Base-by-base conservation (phyloP, 2,797 vertebrate genomes). In the Uromys caudimaculatus region DNA sequence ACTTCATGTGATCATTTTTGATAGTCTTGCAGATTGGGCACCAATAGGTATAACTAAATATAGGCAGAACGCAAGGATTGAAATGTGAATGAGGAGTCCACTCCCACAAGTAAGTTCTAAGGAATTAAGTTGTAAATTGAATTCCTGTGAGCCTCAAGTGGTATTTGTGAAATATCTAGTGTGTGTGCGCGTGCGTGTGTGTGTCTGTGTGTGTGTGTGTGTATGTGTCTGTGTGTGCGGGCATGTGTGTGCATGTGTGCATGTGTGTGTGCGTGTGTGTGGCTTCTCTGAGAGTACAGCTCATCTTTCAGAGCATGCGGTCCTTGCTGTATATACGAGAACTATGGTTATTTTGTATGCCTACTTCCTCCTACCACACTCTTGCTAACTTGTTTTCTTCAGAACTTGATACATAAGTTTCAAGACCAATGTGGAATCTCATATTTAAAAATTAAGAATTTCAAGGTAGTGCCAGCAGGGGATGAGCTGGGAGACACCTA, bases 121-220 rank as follows among this genome's bases (percentile, higher is more conserved):
- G 0, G 12, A 29, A 58, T 95, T 88, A 93, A 94, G 93, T 93
- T 56, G 81, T 41, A 96, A 92, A 21, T 38, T 21, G 93, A 93
- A 92, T 95, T 62, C 62, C 92, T 94, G 38, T 96, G 73, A 85
- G 84, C 32, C 87, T 67, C 87, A 96, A 82, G 93, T 96, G 86
- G 69, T 83, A 78, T 94, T 95, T 94, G 41, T 84, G 88, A 56
- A 97, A 50, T 94, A 93, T 89, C 78, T 97, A 95, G 89, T 60
- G 11, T 52, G 52, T 58, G 52, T 54, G 52, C 13, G 52, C 21
- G 14, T 54, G 52, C 16, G 52, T 54, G 52, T 16, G 52, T 54
- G 52, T 54, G 52, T 54, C 13, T 54, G 52, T 54, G 52, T 54
- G 14, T 54, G 52, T 54, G 52, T 16, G 13, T 54, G 52, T 54